Percentiles rank a stretch among this genome's conserved stretches.
phyloP scores from a whole-genome alignment of 2,113 vertebrate species.

The Grammomys surdaster region DNA sequence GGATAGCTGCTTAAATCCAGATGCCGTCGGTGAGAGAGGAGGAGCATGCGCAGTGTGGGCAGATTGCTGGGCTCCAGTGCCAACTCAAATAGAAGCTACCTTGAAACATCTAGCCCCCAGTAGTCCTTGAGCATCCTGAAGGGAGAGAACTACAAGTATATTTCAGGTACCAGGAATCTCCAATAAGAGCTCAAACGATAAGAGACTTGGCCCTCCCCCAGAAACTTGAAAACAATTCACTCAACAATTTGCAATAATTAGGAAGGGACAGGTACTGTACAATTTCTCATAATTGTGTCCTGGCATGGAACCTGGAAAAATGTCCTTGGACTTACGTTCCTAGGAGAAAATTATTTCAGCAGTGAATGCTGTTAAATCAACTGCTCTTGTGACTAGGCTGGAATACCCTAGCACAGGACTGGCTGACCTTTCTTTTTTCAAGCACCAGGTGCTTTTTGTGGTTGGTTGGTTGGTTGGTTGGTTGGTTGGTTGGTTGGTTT shows the following conservation, averaged over 20 bases:
- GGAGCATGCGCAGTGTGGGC: background rate
- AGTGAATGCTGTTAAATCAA: conserved; percentile 5
- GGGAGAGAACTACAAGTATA: background rate
- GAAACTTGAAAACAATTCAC: conserved; percentile 66
- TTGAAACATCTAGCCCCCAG: background rate
- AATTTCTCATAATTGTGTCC: conserved; percentile 48
- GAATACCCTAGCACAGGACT: background rate
- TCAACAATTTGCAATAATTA: conserved; percentile 77
- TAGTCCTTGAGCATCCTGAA: background rate
- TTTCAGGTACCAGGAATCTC: background rate
- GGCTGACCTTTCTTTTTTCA: conserved; percentile 24
- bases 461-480: background rate
- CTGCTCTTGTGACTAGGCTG: background rate
- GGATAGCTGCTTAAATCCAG: background rate
- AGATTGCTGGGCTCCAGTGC: background rate
- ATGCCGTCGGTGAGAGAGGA: background rate
- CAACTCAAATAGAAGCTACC: background rate
- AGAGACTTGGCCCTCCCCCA: conserved; percentile 50
- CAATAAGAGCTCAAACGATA: conserved; percentile 30
- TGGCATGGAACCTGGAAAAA: conserved; percentile 72
- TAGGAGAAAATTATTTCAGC: conserved; percentile 43
- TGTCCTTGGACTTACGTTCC: conserved; percentile 68
- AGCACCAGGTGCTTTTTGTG: background rate
- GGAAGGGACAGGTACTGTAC: conserved; percentile 34
- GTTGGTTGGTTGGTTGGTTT: background rate